These are phyloP conservation scores for Gephyroberyx darwinii DNA, from an alignment of 2,797 vertebrate species.

Conservation along the genomic window DNA sequence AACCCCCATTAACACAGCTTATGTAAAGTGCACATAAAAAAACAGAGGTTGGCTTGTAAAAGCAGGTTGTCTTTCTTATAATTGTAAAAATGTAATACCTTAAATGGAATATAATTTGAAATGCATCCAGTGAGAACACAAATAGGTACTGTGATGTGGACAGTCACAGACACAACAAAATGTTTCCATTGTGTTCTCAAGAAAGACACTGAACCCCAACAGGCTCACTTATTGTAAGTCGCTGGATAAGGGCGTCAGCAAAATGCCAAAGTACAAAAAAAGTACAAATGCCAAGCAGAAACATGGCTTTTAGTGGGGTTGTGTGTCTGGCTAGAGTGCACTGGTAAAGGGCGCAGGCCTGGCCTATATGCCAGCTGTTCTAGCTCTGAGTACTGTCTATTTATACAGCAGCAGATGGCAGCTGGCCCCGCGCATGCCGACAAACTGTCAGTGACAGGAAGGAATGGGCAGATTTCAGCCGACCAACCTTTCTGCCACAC, in stretches of 20 bases:
- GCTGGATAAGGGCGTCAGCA: neutral
- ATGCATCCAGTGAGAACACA: neutral
- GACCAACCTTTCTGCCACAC: conserved; percentile 71
- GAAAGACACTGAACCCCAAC: no score
- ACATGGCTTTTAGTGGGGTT: conserved; percentile 31
- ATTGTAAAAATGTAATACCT: neutral
- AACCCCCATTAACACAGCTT: neutral
- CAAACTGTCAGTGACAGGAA: conserved; percentile 83
- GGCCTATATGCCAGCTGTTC: conserved; percentile 79
- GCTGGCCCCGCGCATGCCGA: conserved; percentile 77
- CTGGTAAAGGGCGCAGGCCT: conserved; percentile 56
- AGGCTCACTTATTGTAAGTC: neutral
- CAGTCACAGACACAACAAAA: neutral
- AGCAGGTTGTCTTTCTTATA: neutral
- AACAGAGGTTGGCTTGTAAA: neutral
- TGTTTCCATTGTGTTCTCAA: neutral
- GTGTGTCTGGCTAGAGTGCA: conserved; percentile 56
- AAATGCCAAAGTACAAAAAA: neutral
- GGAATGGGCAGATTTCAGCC: conserved; percentile 82
- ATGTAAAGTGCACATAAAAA: conserved; percentile 20
- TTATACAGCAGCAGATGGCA: conserved; percentile 85
- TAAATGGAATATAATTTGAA: neutral
- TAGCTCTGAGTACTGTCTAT: conserved; percentile 76
- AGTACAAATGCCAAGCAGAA: conserved; percentile 6
- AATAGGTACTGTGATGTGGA: neutral